These are phyloP conservation scores for Lepilemur septentrionalis DNA, from an alignment of 2,797 vertebrate species.

Conservation along the genomic window DNA sequence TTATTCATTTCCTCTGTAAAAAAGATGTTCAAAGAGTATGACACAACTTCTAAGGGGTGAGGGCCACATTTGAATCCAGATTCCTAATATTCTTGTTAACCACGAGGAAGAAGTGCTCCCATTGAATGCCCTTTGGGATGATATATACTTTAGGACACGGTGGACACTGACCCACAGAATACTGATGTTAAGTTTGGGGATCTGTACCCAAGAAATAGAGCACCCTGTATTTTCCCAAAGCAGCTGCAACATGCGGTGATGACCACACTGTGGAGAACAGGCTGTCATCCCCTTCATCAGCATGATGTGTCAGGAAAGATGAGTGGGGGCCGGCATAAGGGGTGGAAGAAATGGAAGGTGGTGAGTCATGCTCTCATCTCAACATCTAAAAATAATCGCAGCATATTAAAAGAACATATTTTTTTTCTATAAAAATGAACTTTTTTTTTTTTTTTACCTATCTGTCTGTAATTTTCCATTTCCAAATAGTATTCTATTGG, in stretches of 20 bases:
- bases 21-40: neutral
- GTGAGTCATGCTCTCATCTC: constrained; percentile 78
- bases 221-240: constrained; percentile 2
- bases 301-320: constrained; percentile 61
- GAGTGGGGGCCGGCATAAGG: constrained; percentile 70
- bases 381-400: constrained; percentile 78
- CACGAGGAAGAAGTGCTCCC: neutral
- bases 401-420: constrained; percentile 79
- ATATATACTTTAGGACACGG: neutral
- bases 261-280: constrained; percentile 61
- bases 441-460: constrained; percentile 67
- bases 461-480: constrained; percentile 78
- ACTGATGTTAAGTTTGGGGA: neutral
- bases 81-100: neutral
- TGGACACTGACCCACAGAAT: neutral
- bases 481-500: constrained; percentile 57
- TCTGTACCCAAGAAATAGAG: neutral
- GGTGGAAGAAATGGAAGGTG: constrained; percentile 65
- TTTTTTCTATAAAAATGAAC: constrained; percentile 75
- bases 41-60: neutral
- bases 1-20: neutral
- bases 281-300: constrained; percentile 63
- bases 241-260: neutral
- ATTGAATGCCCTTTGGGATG: neutral
- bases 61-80: neutral